Evolutionary conservation across 2,888 invertebrate species (phyloP).

Genomic region (Ennomos fuscantarius): DNA sequence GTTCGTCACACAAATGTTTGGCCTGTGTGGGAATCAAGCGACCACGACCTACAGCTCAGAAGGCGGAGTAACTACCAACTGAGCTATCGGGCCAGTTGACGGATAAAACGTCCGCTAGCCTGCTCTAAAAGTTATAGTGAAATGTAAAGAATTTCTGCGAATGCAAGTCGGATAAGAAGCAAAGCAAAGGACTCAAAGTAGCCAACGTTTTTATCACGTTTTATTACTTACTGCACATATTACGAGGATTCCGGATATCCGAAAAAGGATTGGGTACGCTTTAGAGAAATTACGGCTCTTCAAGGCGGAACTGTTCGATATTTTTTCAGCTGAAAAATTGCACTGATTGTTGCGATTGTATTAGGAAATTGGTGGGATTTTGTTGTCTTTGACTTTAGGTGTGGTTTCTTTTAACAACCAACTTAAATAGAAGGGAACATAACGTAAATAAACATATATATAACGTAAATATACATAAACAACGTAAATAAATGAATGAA

Average conservation of each 20-base stretch:
- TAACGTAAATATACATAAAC: too few species aligned
- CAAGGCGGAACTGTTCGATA: constrained; percentile 7
- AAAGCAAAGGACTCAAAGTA: constrained; percentile 17
- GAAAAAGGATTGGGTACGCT: constrained; percentile 32
- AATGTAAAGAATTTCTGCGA: constrained; percentile 6
- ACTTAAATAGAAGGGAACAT: too few species aligned
- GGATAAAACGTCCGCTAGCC: not conserved
- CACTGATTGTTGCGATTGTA: constrained; percentile 30
- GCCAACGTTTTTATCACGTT: constrained; percentile 31
- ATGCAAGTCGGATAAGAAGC: constrained; percentile 17
- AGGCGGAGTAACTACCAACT: too few species aligned
- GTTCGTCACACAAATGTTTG: too few species aligned
- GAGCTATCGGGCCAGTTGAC: too few species aligned
- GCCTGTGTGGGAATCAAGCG: too few species aligned
- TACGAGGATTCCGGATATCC: constrained; percentile 29
- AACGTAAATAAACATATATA: too few species aligned
- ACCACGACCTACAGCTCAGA: too few species aligned
- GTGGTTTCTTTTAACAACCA: not conserved
- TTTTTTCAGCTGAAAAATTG: constrained; percentile 27
- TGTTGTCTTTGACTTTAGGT: not conserved
- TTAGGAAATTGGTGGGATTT: constrained; percentile 15
- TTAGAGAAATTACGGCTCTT: constrained; percentile 38
- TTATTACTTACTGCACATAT: constrained; percentile 35
- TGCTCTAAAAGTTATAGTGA: not conserved
- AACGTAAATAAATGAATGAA: too few species aligned